These are phyloP conservation scores for Euthynnus affinis DNA, from an alignment of 2,797 vertebrate species.

Conservation along the genomic window DNA sequence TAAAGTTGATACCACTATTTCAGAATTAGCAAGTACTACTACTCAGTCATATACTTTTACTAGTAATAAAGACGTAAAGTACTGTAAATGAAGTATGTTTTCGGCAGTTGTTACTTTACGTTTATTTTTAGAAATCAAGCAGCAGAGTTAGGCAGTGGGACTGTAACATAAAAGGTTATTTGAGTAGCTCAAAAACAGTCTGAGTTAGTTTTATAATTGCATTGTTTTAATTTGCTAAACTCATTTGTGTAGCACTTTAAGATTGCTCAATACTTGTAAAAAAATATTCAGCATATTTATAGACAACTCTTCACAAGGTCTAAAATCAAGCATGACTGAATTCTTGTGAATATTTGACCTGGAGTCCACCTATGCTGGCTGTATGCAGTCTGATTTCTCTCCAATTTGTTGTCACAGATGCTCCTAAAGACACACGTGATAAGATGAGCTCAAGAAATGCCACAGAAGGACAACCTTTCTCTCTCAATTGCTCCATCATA, in stretches of 20 bases:
- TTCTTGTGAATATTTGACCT: not conserved
- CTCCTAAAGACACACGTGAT: constrained; percentile 30
- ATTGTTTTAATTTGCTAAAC: not conserved
- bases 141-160: no score
- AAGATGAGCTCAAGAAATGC: accelerated
- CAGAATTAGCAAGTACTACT: not conserved
- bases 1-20: no score
- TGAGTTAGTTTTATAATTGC: not conserved
- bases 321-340: not conserved
- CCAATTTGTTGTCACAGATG: constrained; percentile 61
- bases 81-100: not conserved
- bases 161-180: not conserved
- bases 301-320: not conserved
- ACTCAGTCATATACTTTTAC: not conserved
- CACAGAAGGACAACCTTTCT: constrained; percentile 40
- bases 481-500: constrained; percentile 66
- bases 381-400: not conserved
- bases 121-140: no score
- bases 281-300: no score
- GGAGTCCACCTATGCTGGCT: not conserved
- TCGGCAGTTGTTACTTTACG: not conserved
- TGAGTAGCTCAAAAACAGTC: no score
- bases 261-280: no score
- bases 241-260: not conserved
- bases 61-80: not conserved